A percentile compares a stretch with the other conserved stretches of the same genome.
Conservation (phyloP, 2,797 vertebrate genomes). For the Denticeps clupeoides region DNA sequence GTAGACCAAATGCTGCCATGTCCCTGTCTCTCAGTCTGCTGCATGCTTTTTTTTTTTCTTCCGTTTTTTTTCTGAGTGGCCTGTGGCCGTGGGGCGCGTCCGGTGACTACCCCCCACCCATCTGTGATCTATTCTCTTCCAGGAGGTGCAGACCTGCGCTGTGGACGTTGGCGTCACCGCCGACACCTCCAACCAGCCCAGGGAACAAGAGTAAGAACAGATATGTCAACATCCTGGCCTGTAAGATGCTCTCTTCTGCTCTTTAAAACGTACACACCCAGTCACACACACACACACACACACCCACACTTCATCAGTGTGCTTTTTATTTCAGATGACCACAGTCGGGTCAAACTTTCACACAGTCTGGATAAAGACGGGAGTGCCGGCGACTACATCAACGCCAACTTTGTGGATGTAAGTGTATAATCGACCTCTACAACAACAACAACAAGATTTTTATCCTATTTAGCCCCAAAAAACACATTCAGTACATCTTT, state of each 20-base stretch:
- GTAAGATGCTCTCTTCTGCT: conserved; percentile 46
- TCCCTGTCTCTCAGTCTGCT: not conserved
- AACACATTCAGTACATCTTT: too few species aligned
- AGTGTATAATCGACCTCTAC: conserved; percentile 37
- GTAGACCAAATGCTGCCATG: not conserved
- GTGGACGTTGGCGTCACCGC: conserved; percentile 82
- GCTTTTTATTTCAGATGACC: conserved; percentile 69
- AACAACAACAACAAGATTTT: not conserved
- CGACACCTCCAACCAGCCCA: conserved; percentile 83
- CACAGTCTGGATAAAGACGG: conserved; percentile 76
- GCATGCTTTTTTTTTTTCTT: conserved; percentile 5
- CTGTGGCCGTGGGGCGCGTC: too few species aligned
- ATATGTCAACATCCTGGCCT: conserved; percentile 93
- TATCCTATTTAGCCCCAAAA: too few species aligned
- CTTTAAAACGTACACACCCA: conserved; percentile 2
- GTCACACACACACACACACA: not conserved
- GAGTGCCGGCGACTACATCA: conserved; percentile 85
- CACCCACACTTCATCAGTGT: conserved; percentile 8
- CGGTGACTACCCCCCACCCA: too few species aligned
- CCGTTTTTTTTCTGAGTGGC: not conserved
- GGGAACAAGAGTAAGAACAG: conserved; percentile 96
- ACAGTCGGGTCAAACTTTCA: conserved; percentile 86
- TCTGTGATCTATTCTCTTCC: conserved; percentile 24
- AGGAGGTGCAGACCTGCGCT: conserved; percentile 92
- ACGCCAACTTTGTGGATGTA: conserved; percentile 93